Conservation (phyloP, 2,888 invertebrate species). For the Habrosyne pyritoides region DNA sequence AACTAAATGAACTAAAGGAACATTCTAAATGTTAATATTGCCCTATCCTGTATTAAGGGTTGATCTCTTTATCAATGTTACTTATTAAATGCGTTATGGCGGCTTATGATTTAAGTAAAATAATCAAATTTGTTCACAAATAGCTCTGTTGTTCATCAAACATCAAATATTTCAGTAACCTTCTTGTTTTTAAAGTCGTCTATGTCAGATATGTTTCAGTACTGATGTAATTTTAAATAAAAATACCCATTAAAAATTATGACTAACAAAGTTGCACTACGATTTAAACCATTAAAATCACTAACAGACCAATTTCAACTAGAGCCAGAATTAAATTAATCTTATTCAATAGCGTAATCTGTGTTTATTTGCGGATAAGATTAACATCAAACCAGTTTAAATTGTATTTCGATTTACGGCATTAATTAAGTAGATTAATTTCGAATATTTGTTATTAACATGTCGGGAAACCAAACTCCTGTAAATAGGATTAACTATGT, state of each 20-base stretch:
- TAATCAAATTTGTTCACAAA: neutral
- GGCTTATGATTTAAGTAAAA: neutral
- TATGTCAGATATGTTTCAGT: no score
- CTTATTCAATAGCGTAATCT: constrained; percentile 24
- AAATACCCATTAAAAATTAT: neutral
- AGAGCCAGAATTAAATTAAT: constrained; percentile 21
- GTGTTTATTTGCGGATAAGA: constrained; percentile 29
- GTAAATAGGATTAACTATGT: neutral
- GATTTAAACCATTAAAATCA: constrained; percentile 1
- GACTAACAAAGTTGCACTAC: neutral
- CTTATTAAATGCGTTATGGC: neutral
- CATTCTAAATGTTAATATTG: constrained; percentile 54
- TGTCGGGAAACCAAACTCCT: constrained; percentile 18
- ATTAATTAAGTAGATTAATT: constrained; percentile 36
- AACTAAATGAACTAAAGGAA: constrained; percentile 55
- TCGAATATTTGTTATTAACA: constrained; percentile 24
- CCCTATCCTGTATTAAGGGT: constrained; percentile 27
- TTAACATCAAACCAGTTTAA: constrained; percentile 32
- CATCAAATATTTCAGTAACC: no score
- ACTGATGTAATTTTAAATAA: no score
- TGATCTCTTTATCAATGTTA: constrained; percentile 2
- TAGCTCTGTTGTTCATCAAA: no score
- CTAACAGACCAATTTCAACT: constrained; percentile 9
- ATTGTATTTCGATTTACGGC: constrained; percentile 33
- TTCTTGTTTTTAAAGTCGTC: no score